Evolutionary conservation across 2,113 vertebrate genomes (phyloP).

Genomic region (Odontesthes bonariensis): DNA sequence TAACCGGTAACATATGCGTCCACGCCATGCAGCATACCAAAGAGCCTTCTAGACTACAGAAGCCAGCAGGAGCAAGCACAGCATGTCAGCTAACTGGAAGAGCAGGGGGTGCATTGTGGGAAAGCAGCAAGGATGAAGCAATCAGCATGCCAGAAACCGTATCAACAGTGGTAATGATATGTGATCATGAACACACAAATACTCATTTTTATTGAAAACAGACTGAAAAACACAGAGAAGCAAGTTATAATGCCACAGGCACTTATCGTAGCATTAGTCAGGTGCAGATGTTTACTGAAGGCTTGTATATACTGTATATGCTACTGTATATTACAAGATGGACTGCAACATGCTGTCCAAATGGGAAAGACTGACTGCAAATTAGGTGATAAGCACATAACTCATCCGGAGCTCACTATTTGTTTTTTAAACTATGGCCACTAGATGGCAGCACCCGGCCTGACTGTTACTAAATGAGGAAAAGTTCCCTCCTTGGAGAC

Average conservation of each 20-base stretch:
- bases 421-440: conserved; percentile 37
- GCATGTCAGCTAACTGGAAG: conserved; percentile 6
- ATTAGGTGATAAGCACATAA: too few relatives aligned
- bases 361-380: neutral
- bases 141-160: conserved; percentile 55
- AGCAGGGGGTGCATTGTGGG: conserved; percentile 50
- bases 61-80: conserved; percentile 31
- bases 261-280: conserved; percentile 14
- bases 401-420: neutral
- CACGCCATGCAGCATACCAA: conserved; percentile 56
- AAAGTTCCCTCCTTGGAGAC: conserved; percentile 11
- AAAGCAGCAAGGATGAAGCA: conserved; percentile 41
- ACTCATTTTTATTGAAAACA: conserved; percentile 34
- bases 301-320: conserved; percentile 4
- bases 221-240: conserved; percentile 44
- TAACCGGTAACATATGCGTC: neutral
- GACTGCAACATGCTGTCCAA: neutral
- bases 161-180: conserved; percentile 39
- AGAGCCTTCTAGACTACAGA: conserved; percentile 18
- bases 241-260: conserved; percentile 78
- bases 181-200: conserved; percentile 58
- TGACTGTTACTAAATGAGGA: conserved; percentile 4
- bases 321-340: neutral
- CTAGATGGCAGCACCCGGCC: conserved; percentile 68
- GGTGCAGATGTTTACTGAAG: conserved; percentile 15